phyloP scores from a whole-genome alignment of 2,888 invertebrate species.

The Pogonocherus hispidulus region DNA sequence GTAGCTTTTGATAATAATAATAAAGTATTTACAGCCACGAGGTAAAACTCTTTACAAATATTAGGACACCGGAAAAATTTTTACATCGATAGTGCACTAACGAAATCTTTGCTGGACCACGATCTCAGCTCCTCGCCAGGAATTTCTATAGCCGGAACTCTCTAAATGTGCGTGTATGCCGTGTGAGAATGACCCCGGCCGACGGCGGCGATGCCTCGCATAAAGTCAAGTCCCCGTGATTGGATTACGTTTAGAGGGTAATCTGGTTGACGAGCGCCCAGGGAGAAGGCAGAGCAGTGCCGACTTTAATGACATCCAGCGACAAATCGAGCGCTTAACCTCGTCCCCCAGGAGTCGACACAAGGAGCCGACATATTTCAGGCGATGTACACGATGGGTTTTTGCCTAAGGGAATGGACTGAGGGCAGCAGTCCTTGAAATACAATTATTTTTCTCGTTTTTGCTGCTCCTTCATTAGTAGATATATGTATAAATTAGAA shows the following conservation, averaged over 20 bases:
- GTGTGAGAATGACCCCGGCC: constrained; percentile 32
- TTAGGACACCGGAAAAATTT: too few relatives aligned
- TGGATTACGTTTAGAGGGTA: constrained; percentile 77
- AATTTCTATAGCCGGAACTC: constrained; percentile 7
- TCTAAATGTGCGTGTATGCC: constrained; percentile 29
- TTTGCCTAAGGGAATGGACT: neutral
- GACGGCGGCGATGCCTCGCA: constrained; percentile 35
- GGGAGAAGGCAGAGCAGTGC: constrained; percentile 66
- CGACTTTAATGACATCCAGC: constrained; percentile 70
- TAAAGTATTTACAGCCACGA: too few relatives aligned
- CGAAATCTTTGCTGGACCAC: too few relatives aligned
- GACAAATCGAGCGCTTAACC: constrained; percentile 71
- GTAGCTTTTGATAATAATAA: too few relatives aligned
- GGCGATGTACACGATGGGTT: constrained; percentile 10
- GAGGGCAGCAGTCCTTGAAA: neutral
- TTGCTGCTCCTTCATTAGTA: neutral
- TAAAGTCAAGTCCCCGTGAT: constrained; percentile 68
- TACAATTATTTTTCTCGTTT: neutral
- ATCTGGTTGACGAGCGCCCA: constrained; percentile 75
- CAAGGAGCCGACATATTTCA: constrained; percentile 45
- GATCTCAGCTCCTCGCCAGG: neutral
- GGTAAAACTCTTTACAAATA: too few relatives aligned
- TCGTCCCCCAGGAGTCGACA: constrained; percentile 50
- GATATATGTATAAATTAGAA: too few relatives aligned
- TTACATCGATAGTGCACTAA: too few relatives aligned